Evolutionary conservation across 2,797 vertebrate genomes (phyloP), one percentile per base, ranked within the genome.

Genomic region (Eleutherodactylus coqui): DNA sequence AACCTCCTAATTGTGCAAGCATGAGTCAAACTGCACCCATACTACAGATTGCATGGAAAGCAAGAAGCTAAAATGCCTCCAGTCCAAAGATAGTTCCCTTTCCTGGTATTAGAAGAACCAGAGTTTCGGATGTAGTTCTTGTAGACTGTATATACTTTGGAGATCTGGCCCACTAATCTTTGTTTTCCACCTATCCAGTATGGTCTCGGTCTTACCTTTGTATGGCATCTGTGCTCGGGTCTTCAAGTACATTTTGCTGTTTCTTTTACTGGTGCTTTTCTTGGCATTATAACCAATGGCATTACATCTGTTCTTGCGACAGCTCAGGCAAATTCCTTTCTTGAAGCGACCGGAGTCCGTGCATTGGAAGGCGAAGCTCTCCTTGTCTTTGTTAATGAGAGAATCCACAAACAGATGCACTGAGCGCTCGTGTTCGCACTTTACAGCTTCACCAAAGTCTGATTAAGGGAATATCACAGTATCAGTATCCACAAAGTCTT

Each of bases 261-360:
- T 99, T 69, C 96, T 94, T 81, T 94, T 96, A 85, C 95, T 96
- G 3, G 95, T 93, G 76, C 93, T 96, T 83, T 94, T 96, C 88
- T 94, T 95, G 70, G 95, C 90, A 0, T 97, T 97, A 93, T 99
- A 99, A 85, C 98, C 98, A 0, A 99, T 96, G 90, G 94, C 94
- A 32, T 94, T 99, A 92, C 98, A 99, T 70, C 98, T 96, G 89
- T 99, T 97, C 89, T 98, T 99, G 79, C 97, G 94, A 92, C 98
- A 99, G 93, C 98, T 99, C 90, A 99, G 94, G 89, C 98, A 99
- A 91, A 98, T 96, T 0, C 98, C 98, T 88, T 97, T 99, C 90
- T 96, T 97, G 92, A 99, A 99, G 82, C 97, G 97, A 1, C 92
- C 94, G 0, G 97, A 94, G 4, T 95, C 96, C 0, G 96, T 95